These are phyloP conservation scores for Cheilosia pagana DNA, from an alignment of 2,888 invertebrate species.

Conservation along the genomic window DNA sequence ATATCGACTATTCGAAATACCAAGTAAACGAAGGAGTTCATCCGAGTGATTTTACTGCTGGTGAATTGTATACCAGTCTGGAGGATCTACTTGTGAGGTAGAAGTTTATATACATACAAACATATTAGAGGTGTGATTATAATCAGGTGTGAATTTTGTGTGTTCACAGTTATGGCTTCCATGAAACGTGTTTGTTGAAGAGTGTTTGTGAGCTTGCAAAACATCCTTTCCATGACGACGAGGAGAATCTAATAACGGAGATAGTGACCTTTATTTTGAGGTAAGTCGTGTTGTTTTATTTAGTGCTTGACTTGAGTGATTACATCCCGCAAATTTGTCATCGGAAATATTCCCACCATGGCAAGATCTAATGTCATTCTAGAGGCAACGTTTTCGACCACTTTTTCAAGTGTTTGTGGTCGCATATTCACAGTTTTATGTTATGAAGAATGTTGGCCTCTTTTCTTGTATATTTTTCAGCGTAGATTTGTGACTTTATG, in stretches of 20 bases:
- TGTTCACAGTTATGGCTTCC: slow-evolving; percentile 86
- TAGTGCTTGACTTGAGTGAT: too few species aligned
- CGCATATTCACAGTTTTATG: too few species aligned
- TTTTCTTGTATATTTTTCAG: too few species aligned
- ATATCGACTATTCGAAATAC: slow-evolving; percentile 56
- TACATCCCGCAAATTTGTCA: too few species aligned
- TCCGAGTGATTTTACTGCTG: slow-evolving; percentile 82
- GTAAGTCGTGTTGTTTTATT: too few species aligned
- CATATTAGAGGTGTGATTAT: background rate
- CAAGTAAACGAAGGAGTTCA: slow-evolving; percentile 73
- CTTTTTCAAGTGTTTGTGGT: too few species aligned
- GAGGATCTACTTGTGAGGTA: slow-evolving; percentile 77
- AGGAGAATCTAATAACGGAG: slow-evolving; percentile 87
- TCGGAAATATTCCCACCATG: too few species aligned
- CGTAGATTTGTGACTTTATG: too few species aligned
- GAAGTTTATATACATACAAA: background rate
- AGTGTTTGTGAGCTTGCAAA: slow-evolving; percentile 88
- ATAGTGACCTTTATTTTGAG: slow-evolving; percentile 87
- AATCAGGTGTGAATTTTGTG: background rate
- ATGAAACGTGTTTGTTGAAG: slow-evolving; percentile 88
- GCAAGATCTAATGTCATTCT: too few species aligned
- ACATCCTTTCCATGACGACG: slow-evolving; percentile 85
- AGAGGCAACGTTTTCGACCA: too few species aligned
- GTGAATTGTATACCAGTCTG: slow-evolving; percentile 80
- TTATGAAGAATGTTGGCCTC: too few species aligned